Evolutionary conservation across 2,888 invertebrate genomes (phyloP).

Genomic region (Hetaerina titia): DNA sequence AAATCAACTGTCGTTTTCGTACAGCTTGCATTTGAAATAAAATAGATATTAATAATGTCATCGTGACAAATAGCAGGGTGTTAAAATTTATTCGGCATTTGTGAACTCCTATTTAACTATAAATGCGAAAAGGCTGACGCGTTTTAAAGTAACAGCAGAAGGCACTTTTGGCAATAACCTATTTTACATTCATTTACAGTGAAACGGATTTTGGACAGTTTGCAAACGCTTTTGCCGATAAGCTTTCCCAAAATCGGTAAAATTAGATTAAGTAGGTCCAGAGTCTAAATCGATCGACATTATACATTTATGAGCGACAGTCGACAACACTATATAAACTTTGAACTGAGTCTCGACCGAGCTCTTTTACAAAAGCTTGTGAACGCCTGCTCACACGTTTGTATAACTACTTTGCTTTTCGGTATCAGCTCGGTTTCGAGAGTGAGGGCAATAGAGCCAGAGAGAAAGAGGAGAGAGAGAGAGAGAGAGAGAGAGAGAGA

Average conservation of each 20-base stretch:
- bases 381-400: not conserved
- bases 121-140: no score
- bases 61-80: no score
- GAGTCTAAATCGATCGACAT: not conserved
- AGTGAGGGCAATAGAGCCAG: no score
- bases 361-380: not conserved
- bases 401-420: not conserved
- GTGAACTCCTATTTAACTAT: no score
- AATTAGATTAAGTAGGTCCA: not conserved
- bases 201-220: not conserved
- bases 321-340: not conserved
- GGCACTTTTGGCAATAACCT: not conserved
- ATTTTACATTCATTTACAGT: not conserved
- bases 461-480: not conserved
- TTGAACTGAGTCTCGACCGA: not conserved
- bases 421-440: not conserved
- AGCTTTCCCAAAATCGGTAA: not conserved
- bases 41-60: no score
- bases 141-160: no score
- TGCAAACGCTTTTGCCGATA: not conserved
- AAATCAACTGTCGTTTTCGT: no score
- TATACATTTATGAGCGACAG: conserved; percentile 1
- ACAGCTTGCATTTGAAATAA: no score
- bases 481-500: not conserved
- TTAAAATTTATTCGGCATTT: no score